Percentiles rank a stretch among this genome's conserved stretches.
phyloP scores from a whole-genome alignment of 2,888 invertebrate genomes.

The Caenorhabditis sp. region DNA sequence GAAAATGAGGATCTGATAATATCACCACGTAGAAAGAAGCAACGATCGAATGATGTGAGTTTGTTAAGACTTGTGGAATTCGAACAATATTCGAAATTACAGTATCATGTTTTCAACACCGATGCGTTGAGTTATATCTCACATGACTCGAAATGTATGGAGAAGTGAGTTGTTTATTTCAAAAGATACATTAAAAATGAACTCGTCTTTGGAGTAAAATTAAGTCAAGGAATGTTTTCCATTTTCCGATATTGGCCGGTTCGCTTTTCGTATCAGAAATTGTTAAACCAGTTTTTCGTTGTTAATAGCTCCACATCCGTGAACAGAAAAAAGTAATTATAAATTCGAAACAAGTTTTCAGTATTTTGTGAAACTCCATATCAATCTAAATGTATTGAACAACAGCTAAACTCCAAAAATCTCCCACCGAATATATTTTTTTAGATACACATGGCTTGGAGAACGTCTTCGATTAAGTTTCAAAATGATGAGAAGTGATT shows the following conservation, averaged over 20 bases:
- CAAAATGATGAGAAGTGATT: slow-evolving; percentile 74
- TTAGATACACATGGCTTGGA: slow-evolving; percentile 38
- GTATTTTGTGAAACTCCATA: no score
- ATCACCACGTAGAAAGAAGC: slow-evolving; percentile 5
- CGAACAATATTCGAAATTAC: not conserved
- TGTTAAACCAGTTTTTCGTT: no score
- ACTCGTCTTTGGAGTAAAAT: no score
- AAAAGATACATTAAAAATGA: not conserved
- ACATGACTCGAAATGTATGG: slow-evolving; percentile 13
- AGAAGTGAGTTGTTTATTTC: slow-evolving; percentile 17
- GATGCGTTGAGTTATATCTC: slow-evolving; percentile 32
- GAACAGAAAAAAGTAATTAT: no score
- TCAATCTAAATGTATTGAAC: no score
- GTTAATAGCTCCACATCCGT: no score
- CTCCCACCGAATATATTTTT: not conserved
- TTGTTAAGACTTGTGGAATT: not conserved
- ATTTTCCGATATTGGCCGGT: no score
- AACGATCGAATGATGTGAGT: slow-evolving; percentile 6
- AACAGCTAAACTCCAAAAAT: no score
- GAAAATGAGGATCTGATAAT: slow-evolving; percentile 12
- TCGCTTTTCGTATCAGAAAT: no score
- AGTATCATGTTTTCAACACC: slow-evolving; percentile 32
- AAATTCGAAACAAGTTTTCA: no score
- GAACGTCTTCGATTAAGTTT: slow-evolving; percentile 59
- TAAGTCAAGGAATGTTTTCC: no score